Evolutionary conservation across 2,797 vertebrate genomes (phyloP), one percentile per base, ranked within the genome.

Genomic region (Sebastes ruberrimus): DNA sequence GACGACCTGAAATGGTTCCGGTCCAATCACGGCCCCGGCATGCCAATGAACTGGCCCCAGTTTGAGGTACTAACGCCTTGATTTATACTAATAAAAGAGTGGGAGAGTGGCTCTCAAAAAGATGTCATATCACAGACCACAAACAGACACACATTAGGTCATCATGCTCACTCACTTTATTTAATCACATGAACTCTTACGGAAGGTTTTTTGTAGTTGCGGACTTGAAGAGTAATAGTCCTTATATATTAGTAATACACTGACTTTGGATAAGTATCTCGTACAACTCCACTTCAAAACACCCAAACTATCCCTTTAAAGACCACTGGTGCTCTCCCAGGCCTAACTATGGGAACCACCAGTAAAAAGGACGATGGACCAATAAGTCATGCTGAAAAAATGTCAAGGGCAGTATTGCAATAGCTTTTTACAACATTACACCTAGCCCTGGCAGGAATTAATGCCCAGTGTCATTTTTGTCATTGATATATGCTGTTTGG

Each of bases 11-110:
- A 97, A 86, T 99, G 97, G 98, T 99, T 99, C 92, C 94, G 96
- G 80, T 96, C 96, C 88, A 98, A 96, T 85, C 96, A 98, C 1
- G 99, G 99, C 6, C 98, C 99, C 0, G 98, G 97, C 76, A 99
- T 99, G 99, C 95, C 97, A 27, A 99, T 99, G 99, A 99, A 97
- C 92, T 99, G 99, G 98, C 99, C 99, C 5, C 97, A 99, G 92
- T 99, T 99, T 94, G 99, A 99, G 98, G 99, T 99, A 95, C 88
- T 3, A 23, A 35, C 74, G 2, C 18, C 3, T n/a, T 56, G 4
- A 71, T 28, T 68, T 13, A 23, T 8, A 8, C 18, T 23, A 16
- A 63, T 66, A 11, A n/a, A 67, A 71, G 8, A 38, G 61, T 7
- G 16, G 10, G 10, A 1, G 1, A 35, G 28, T 14, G 6, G 14